Evolutionary conservation across 2,113 vertebrate species (phyloP).

Genomic region (Halichoerus grypus): DNA sequence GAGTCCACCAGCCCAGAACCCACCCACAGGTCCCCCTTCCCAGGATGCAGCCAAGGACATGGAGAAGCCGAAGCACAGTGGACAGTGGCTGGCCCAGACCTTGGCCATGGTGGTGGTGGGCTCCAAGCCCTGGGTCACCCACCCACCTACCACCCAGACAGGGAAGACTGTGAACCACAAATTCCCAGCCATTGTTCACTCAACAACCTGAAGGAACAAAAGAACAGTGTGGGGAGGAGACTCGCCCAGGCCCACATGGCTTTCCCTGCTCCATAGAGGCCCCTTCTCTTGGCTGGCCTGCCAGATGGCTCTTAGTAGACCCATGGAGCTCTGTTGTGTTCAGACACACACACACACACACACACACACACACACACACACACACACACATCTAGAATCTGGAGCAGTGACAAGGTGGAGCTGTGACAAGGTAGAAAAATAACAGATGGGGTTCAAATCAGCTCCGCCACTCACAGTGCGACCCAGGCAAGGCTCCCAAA

Average conservation of each 20-base stretch:
- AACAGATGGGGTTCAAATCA: neutral
- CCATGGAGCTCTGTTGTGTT: neutral
- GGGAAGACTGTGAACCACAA: neutral
- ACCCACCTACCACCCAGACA: neutral
- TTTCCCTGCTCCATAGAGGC: neutral
- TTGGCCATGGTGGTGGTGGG: neutral
- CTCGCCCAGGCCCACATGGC: no score
- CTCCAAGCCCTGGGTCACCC: neutral
- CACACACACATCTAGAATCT: neutral
- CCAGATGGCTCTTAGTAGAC: neutral
- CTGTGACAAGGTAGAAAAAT: neutral
- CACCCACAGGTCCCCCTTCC: neutral
- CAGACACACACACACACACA: neutral
- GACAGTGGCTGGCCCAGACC: neutral
- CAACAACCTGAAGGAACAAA: neutral
- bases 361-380: neutral
- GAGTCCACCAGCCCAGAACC: neutral
- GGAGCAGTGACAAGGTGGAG: neutral
- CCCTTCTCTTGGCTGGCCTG: neutral
- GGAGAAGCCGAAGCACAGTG: rapidly evolving
- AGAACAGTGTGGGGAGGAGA: no score
- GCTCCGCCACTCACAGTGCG: rapidly evolving
- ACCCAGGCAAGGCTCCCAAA: neutral
- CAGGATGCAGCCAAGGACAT: no score
- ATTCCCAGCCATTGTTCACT: neutral